Evolutionary conservation across 1,140 invertebrate species (phyloP), one percentile per base, ranked within the genome.

Genomic region (Ruditapes philippinarum): DNA sequence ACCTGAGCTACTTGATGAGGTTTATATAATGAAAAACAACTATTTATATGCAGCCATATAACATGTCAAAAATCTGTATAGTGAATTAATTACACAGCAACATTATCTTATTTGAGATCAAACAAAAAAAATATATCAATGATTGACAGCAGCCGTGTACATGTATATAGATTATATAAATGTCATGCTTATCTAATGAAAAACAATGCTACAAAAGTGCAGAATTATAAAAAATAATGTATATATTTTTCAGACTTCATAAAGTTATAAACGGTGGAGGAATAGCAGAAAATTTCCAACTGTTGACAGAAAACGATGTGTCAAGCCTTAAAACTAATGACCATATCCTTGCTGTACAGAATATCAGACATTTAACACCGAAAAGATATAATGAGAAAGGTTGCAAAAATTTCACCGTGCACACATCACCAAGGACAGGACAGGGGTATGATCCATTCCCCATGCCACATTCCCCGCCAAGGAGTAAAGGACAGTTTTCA

Each of bases 211-310:
- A 57, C 17, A n/a, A 57, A n/a, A 57, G 19, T 25, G 4, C n/a
- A 19, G 4, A 4, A 57, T 57, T n/a, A 57, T 19, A 57, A 4
- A 57, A 19, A 7, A 57, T 57, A 19, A 12, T 57, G 54, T 4
- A 57, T 57, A 22, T 83, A 5, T 60, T 65, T 38, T 45, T 49
- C 60, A 83, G 80, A 28, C 9, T 83, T 7, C 68, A 65, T 25
- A 83, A 83, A 49, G 28, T 83, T 33, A 45, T 51, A 28, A 73
- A 85, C 33, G 12, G 19, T 2, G 82, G 62, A 42, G 82, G 42
- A 12, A 3, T 1, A 33, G 2, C 3, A 12, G 82, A 74, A 14
- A 85, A 85, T 25, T 85, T 85, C 45, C 45, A 11, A 12, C 60
- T 51, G 40, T 25, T 85, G 17, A 70, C 25, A 36, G 82, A 85